A percentile compares a stretch with the other conserved stretches of the same genome.
Evolutionary conservation across 2,113 vertebrate genomes (phyloP).

Genomic region (Elephantulus edwardii): DNA sequence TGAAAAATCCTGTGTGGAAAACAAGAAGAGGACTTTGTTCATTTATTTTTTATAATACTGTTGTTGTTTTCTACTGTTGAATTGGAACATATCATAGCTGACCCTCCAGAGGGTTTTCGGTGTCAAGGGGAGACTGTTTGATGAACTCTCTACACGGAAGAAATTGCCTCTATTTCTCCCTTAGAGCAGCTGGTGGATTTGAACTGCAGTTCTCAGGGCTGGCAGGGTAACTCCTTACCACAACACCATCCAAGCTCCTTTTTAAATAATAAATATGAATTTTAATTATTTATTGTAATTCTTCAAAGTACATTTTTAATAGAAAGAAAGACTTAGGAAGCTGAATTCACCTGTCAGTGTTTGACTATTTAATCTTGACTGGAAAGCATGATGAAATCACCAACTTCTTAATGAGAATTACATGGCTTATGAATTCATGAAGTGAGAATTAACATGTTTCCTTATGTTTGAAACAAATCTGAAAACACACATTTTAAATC

Average conservation of each 20-base stretch:
- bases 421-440: slow-evolving; percentile 32
- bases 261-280: slow-evolving; percentile 53
- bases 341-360: background rate
- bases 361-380: slow-evolving; percentile 31
- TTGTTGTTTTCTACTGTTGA: too few relatives aligned
- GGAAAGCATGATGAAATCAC: background rate
- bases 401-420: slow-evolving; percentile 35
- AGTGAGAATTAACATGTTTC: slow-evolving; percentile 30
- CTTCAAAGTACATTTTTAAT: slow-evolving; percentile 55
- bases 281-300: slow-evolving; percentile 69
- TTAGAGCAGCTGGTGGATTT: too few relatives aligned
- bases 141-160: too few relatives aligned
- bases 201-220: too few relatives aligned
- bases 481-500: slow-evolving; percentile 37
- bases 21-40: slow-evolving; percentile 14
- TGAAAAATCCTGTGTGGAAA: slow-evolving; percentile 2
- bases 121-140: too few relatives aligned
- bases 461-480: background rate
- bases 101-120: too few relatives aligned
- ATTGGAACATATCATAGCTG: too few relatives aligned
- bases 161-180: too few relatives aligned
- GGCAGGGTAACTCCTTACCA: too few relatives aligned
- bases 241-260: too few relatives aligned
- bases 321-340: slow-evolving; percentile 41
- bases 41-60: too few relatives aligned